Percentiles rank a stretch among this genome's conserved stretches.
Evolutionary conservation across 1,140 invertebrate species (phyloP).

Genomic region (Patella vulgata): DNA sequence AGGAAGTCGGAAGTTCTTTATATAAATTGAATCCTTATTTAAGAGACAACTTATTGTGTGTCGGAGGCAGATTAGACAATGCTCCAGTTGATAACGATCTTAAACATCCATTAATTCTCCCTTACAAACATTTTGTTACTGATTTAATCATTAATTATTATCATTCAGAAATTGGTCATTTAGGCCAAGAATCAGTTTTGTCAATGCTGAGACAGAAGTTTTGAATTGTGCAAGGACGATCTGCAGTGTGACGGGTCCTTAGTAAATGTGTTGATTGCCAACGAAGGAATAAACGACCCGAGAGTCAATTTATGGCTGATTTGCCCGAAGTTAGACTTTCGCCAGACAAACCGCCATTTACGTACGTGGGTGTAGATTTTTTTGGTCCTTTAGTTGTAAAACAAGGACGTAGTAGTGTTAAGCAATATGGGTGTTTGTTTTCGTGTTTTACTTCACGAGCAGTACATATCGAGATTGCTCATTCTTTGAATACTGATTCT

Average conservation of each 20-base stretch:
- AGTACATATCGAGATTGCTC: conserved; percentile 38
- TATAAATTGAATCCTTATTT: conserved; percentile 24
- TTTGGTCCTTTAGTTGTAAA: conserved; percentile 48
- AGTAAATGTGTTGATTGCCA: conserved; percentile 1
- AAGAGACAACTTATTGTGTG: conserved; percentile 16
- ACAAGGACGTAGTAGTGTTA: conserved; percentile 17
- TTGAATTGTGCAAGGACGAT: conserved; percentile 12
- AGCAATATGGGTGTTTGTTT: conserved; percentile 43
- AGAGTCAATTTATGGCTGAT: conserved; percentile 29
- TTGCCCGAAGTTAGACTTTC: conserved; percentile 21
- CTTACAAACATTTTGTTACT: conserved; percentile 7
- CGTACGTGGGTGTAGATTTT: conserved; percentile 41
- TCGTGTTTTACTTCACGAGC: conserved; percentile 37
- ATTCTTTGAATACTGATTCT: conserved; percentile 25
- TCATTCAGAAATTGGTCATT: conserved; percentile 13
- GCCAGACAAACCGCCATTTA: conserved; percentile 40
- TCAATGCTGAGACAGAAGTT: conserved; percentile 4
- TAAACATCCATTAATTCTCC: conserved; percentile 32
- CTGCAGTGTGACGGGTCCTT: conserved; percentile 4
- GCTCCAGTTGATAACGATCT: conserved; percentile 4
- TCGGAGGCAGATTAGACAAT: conserved; percentile 21
- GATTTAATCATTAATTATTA: conserved; percentile 9
- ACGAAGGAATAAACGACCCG: background rate
- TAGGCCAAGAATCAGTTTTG: conserved; percentile 13
- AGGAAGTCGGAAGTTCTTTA: too few species aligned